Evolutionary conservation across 2,888 invertebrate genomes (phyloP), one percentile per base, ranked within the genome.

Genomic region (Agonopterix arenella): DNA sequence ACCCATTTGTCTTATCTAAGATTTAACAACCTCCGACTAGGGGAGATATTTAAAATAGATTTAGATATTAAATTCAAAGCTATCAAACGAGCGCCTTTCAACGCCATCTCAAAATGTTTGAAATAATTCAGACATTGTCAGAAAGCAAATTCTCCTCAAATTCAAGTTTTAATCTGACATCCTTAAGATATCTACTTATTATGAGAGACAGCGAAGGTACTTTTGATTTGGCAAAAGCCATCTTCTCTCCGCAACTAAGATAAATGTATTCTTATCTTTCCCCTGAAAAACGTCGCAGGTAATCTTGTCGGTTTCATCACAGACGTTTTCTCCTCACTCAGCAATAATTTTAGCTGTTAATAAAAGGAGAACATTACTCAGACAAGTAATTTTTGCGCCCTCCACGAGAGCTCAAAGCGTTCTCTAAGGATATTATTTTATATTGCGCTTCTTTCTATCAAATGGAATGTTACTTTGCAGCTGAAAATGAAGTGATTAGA

Each of bases 271-370:
- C 57, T 62, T 68, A 67, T 68, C 50, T 66, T 62, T 59, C 55
- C 58, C 52, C 56, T 65, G 66, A 61, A 67, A 70, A 67, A 71
- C 61, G 71, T 70, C 62, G 52, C 65, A 67, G 65, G 73, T 73
- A 75, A 78, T 77, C 66, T 71, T 53, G 58, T 64, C 60, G 69
- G 64, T 64, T 62, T 70, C 72, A 70, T 77, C 70, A 70, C 58
- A 64, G 62, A 44, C 58, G 64, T 66, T 8, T 64, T 69, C 64
- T 63, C 64, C 64, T 64, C 66, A 61, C 66, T 56, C 64, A 56
- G 67, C 62, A 70, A 76, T 74, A 76, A 78, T 74, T 79, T 69
- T 60, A 65, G 64, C 70, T 68, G 74, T 75, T 80, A 79, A 78
- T 80, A 80, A 79, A 28, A 68, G 57, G 59, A 59, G 64, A 59